Conservation (phyloP, 2,797 vertebrate species). For the Crocidura indochinensis region DNA sequence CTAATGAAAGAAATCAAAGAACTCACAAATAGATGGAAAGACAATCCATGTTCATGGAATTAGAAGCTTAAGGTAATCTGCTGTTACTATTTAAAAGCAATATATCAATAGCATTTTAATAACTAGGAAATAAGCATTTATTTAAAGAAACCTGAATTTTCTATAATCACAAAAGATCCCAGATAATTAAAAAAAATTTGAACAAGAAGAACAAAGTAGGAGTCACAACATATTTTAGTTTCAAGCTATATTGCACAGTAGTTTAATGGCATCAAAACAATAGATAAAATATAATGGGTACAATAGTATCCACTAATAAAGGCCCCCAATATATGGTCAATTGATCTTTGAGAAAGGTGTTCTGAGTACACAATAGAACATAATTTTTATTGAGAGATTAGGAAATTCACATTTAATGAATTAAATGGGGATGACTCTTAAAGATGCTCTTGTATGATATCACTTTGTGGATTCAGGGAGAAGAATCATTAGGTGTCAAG, state of each 20-base stretch:
- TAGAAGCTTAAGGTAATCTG: background rate
- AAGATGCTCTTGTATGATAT: no score
- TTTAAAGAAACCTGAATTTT: background rate
- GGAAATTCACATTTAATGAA: no score
- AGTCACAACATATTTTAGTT: background rate
- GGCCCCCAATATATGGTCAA: no score
- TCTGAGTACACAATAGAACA: no score
- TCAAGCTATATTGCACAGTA: background rate
- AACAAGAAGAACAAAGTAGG: background rate
- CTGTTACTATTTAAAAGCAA: background rate
- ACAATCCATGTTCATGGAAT: background rate
- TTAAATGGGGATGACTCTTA: no score
- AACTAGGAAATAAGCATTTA: background rate
- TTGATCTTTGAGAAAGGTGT: no score
- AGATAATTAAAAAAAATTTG: background rate
- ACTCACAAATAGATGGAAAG: background rate
- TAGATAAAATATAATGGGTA: no score
- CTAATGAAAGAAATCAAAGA: no score
- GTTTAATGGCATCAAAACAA: background rate
- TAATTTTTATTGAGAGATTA: no score
- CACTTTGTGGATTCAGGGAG: no score
- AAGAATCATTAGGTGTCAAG: no score
- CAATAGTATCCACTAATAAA: no score
- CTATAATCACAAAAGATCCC: background rate
- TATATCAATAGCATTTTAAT: background rate